phyloP scores from a whole-genome alignment of 92 coral and sea anemone species.

The Anthopleura xanthogrammica region DNA sequence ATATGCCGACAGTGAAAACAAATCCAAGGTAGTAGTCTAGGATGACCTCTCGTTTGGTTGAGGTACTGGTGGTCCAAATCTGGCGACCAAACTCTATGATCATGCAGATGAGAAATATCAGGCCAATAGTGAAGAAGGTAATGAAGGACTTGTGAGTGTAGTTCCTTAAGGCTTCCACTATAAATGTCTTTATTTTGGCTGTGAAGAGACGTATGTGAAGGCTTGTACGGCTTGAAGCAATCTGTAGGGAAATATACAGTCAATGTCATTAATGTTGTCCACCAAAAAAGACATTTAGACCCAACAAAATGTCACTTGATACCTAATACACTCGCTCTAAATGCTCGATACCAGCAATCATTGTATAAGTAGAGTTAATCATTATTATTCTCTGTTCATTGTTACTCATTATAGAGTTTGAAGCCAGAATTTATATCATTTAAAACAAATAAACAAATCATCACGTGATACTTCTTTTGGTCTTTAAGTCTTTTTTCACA shows the following conservation, averaged over 20 bases:
- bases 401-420: too few relatives aligned
- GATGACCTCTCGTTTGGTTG: background rate
- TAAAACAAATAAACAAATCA: too few relatives aligned
- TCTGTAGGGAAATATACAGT: background rate
- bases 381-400: too few relatives aligned
- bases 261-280: too few relatives aligned
- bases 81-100: background rate
- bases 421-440: too few relatives aligned
- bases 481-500: too few relatives aligned
- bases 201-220: background rate
- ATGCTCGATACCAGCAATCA: too few relatives aligned
- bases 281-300: too few relatives aligned
- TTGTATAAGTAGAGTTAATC: too few relatives aligned
- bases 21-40: background rate
- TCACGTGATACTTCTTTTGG: too few relatives aligned
- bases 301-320: too few relatives aligned
- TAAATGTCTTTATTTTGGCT: background rate
- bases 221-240: background rate
- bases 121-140: background rate
- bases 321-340: too few relatives aligned
- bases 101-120: background rate
- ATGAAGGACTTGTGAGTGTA: constrained; percentile 8
- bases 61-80: background rate
- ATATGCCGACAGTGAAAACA: background rate
- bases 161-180: background rate